Percentiles rank a stretch among this genome's conserved stretches.
phyloP scores from a whole-genome alignment of 2,888 invertebrate species.

The Sialis lutaria region DNA sequence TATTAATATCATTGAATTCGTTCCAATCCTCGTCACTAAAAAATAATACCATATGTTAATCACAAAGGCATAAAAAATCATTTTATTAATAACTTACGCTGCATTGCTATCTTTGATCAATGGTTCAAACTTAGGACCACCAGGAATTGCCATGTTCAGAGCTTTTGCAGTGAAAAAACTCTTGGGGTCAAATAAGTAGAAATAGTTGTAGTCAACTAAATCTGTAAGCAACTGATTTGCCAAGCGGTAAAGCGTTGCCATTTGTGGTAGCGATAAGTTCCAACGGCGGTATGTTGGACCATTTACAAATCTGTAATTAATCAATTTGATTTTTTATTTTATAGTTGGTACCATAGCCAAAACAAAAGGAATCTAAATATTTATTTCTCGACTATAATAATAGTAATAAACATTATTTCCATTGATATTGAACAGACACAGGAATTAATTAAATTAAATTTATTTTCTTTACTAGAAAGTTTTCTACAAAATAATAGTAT shows the following conservation, averaged over 20 bases:
- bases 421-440: neutral
- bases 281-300: constrained; percentile 94
- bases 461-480: neutral
- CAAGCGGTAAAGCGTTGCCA: constrained; percentile 93
- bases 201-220: constrained; percentile 95
- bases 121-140: constrained; percentile 99
- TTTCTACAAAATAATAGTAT: neutral
- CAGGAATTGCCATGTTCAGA: constrained; percentile 97
- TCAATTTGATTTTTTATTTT: neutral
- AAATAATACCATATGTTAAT: constrained; percentile 9
- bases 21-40: constrained; percentile 98
- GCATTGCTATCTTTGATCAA: constrained; percentile 94
- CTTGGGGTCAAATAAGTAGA: constrained; percentile 97
- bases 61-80: neutral
- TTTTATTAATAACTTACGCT: constrained; percentile 37
- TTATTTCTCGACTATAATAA: neutral
- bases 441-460: neutral
- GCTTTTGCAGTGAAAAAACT: constrained; percentile 99
- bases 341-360: neutral
- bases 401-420: neutral
- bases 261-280: constrained; percentile 89
- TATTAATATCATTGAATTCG: constrained; percentile 99
- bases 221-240: constrained; percentile 97
- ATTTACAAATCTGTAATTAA: constrained; percentile 56
- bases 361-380: neutral